A percentile compares a stretch with the other conserved stretches of the same genome.
Evolutionary conservation across 2,797 vertebrate genomes (phyloP).

Genomic region (Lacerta bilineata): DNA sequence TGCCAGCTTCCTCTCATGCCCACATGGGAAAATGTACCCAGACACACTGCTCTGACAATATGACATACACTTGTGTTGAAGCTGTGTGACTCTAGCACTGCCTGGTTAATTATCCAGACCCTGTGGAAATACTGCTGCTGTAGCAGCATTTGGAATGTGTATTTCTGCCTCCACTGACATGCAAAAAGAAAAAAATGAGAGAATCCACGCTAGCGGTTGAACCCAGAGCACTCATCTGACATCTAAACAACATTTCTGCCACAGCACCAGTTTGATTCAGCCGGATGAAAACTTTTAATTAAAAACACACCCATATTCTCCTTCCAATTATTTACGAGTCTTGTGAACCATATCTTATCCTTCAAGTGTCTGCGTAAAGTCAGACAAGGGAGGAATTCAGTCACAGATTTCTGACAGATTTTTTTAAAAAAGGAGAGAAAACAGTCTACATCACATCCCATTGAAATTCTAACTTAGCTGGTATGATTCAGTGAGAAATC

Average conservation of each 20-base stretch:
- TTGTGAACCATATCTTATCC: constrained; percentile 25
- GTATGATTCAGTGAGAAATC: constrained; percentile 49
- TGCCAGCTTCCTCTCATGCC: background rate
- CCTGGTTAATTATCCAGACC: constrained; percentile 27
- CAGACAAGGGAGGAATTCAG: constrained; percentile 48
- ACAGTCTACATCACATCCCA: background rate
- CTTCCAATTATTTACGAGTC: constrained; percentile 40
- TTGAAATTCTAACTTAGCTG: constrained; percentile 25
- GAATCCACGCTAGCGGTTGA: background rate
- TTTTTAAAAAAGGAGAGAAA: background rate
- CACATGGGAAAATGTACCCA: background rate
- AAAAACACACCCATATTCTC: constrained; percentile 33
- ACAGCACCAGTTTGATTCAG: background rate
- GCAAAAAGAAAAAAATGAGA: background rate
- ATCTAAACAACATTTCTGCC: background rate
- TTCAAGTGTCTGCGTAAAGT: constrained; percentile 35
- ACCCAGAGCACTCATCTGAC: constrained; percentile 16
- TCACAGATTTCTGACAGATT: constrained; percentile 20
- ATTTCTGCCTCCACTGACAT: constrained; percentile 31
- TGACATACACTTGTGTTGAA: background rate
- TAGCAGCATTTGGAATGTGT: fast-evolving
- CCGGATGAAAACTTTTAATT: constrained; percentile 37
- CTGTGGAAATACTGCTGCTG: constrained; percentile 20
- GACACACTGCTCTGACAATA: background rate
- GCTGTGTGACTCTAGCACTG: background rate